These are phyloP conservation scores for Zelleria hepariella DNA, from an alignment of 2,888 invertebrate genomes.

Conservation along the genomic window DNA sequence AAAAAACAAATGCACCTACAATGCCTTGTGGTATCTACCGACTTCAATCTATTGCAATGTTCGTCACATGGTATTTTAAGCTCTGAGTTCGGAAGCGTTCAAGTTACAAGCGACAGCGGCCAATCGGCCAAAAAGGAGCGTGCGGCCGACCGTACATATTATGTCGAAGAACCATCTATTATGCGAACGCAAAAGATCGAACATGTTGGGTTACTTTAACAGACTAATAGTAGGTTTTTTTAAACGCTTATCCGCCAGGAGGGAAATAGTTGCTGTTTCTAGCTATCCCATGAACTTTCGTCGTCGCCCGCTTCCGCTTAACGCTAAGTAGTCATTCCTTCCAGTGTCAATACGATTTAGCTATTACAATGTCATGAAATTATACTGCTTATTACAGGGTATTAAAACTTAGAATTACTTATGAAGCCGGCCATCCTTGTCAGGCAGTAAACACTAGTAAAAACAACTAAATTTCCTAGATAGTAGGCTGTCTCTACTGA, in stretches of 20 bases:
- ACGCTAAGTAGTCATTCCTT: neutral
- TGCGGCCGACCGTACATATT: too few species aligned
- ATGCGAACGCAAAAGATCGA: too few species aligned
- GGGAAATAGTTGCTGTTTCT: too few species aligned
- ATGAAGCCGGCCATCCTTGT: neutral
- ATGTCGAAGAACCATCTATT: too few species aligned
- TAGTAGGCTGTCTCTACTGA: conserved; percentile 17
- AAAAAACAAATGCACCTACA: neutral
- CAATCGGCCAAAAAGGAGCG: too few species aligned
- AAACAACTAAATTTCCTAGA: conserved; percentile 18
- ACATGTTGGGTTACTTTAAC: too few species aligned
- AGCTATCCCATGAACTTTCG: too few species aligned
- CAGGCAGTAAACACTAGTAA: conserved; percentile 4
- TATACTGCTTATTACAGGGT: neutral
- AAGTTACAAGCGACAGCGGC: too few species aligned
- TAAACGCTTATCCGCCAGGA: too few species aligned
- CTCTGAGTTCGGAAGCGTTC: too few species aligned
- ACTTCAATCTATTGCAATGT: neutral
- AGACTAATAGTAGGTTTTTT: too few species aligned
- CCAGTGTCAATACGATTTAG: neutral
- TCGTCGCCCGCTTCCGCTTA: neutral
- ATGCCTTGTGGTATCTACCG: neutral
- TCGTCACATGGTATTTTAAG: too few species aligned
- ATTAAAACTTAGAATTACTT: neutral
- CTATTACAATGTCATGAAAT: neutral